Conservation (phyloP, 2,888 invertebrate species). For the Biston betularia region DNA sequence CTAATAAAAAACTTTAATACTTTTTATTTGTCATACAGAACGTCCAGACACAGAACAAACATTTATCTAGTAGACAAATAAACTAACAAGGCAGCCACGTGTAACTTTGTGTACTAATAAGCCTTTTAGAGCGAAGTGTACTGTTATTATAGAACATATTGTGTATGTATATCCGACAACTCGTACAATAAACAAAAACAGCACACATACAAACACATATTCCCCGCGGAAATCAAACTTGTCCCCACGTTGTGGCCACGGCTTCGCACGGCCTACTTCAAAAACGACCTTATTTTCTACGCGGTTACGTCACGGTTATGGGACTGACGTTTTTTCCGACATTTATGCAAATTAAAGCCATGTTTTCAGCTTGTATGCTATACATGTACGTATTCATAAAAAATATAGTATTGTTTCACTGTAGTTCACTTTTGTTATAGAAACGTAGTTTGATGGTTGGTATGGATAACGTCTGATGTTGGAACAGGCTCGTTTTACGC, state of each 20-base stretch:
- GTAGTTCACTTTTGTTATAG: too few species aligned
- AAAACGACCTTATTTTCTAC: not conserved
- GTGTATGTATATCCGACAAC: not conserved
- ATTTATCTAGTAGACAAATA: too few species aligned
- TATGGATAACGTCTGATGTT: too few species aligned
- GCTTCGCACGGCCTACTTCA: not conserved
- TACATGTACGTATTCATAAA: not conserved
- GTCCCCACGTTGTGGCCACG: not conserved
- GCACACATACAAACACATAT: not conserved
- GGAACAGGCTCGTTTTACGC: too few species aligned
- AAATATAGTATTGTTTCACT: too few species aligned
- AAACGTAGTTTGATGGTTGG: too few species aligned
- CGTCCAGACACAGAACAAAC: too few species aligned
- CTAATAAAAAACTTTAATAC: too few species aligned
- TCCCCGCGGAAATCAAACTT: conserved; percentile 8
- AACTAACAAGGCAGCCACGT: too few species aligned
- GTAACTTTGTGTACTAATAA: too few species aligned
- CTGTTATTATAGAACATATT: not conserved
- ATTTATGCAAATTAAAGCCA: not conserved
- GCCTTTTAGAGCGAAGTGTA: not conserved
- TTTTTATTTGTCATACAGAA: too few species aligned
- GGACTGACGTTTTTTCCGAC: not conserved
- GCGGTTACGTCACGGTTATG: not conserved
- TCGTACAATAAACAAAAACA: not conserved
- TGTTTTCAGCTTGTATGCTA: not conserved